Percentiles rank a stretch among this genome's conserved stretches.
These are phyloP conservation scores for Theonella swinhoei DNA, from an alignment of 37 sponge, comb jelly and placozoan genomes.

Conservation along the genomic window DNA sequence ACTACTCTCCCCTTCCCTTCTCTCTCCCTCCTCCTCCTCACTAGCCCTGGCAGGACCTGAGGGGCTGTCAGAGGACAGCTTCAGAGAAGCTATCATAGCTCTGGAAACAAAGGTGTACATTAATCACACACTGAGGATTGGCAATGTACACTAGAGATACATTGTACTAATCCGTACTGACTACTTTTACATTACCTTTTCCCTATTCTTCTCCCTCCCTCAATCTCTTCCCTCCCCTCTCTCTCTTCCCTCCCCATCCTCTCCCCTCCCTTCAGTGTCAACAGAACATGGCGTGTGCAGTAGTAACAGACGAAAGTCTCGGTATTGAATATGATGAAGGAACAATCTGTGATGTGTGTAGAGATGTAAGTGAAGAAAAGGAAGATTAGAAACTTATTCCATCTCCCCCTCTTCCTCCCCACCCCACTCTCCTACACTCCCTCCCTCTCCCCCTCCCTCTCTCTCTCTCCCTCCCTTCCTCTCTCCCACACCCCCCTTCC, in stretches of 20 bases:
- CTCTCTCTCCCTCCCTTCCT: background rate
- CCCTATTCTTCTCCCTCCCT: background rate
- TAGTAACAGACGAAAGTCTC: slow-evolving; percentile 80
- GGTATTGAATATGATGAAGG: slow-evolving; percentile 94
- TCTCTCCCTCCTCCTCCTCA: too few relatives aligned
- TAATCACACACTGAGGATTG: background rate
- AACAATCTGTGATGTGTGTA: slow-evolving; percentile 93
- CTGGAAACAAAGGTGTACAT: slow-evolving; percentile 69
- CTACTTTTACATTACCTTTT: background rate
- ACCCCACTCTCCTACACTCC: background rate
- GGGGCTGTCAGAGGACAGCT: slow-evolving; percentile 50
- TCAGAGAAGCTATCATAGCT: slow-evolving; percentile 58
- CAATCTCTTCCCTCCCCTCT: too few relatives aligned
- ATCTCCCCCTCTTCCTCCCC: background rate
- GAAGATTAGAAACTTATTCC: too few relatives aligned
- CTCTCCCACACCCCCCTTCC: background rate
- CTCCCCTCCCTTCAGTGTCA: slow-evolving; percentile 62
- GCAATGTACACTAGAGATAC: background rate
- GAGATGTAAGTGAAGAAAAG: slow-evolving; percentile 75
- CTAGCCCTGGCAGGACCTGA: slow-evolving; percentile 53
- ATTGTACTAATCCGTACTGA: background rate
- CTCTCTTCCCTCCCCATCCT: background rate
- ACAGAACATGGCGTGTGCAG: slow-evolving; percentile 72
- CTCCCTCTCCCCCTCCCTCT: background rate
- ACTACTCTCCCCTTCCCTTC: background rate